Evolutionary conservation across 1,140 invertebrate species (phyloP).

Genomic region (Pseudachorutes palmiensis): DNA sequence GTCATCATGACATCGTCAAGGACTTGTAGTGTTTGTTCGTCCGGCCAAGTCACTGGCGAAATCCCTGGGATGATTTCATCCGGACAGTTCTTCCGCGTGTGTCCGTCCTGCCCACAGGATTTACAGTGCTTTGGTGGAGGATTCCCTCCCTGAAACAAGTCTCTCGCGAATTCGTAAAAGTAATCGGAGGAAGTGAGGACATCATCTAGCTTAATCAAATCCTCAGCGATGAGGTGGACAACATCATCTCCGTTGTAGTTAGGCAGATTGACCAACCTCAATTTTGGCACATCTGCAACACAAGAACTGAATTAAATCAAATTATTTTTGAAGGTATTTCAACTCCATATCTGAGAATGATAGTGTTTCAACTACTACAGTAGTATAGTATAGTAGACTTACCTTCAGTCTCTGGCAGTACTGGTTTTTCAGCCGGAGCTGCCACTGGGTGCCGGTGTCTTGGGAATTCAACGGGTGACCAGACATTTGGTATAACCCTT

Average conservation of each 20-base stretch:
- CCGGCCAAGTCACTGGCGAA: slow-evolving; percentile 39
- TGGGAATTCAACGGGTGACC: too few relatives aligned
- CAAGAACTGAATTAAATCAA: too few relatives aligned
- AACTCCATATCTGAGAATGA: too few relatives aligned
- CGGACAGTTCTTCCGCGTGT: slow-evolving; percentile 48
- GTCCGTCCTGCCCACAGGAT: slow-evolving; percentile 49
- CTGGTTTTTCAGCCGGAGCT: too few relatives aligned
- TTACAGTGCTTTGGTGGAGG: slow-evolving; percentile 46
- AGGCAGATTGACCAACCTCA: slow-evolving; percentile 10
- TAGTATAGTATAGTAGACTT: too few relatives aligned
- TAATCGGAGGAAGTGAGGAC: slow-evolving; percentile 8
- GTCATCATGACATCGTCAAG: slow-evolving; percentile 37
- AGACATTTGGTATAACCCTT: too few relatives aligned
- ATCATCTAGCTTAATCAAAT: slow-evolving; percentile 9
- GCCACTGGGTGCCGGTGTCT: too few relatives aligned
- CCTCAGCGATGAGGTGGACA: slow-evolving; percentile 14
- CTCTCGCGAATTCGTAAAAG: slow-evolving; percentile 27
- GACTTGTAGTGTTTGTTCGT: slow-evolving; percentile 39
- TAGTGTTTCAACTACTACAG: too few relatives aligned
- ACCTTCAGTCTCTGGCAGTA: too few relatives aligned
- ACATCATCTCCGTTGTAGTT: neutral
- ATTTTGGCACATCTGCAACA: neutral
- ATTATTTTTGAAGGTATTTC: too few relatives aligned
- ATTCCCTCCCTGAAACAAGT: slow-evolving; percentile 23
- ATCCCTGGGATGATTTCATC: slow-evolving; percentile 48